Conservation (phyloP, 1,140 invertebrate species). For the Drosophila kepulauana region DNA sequence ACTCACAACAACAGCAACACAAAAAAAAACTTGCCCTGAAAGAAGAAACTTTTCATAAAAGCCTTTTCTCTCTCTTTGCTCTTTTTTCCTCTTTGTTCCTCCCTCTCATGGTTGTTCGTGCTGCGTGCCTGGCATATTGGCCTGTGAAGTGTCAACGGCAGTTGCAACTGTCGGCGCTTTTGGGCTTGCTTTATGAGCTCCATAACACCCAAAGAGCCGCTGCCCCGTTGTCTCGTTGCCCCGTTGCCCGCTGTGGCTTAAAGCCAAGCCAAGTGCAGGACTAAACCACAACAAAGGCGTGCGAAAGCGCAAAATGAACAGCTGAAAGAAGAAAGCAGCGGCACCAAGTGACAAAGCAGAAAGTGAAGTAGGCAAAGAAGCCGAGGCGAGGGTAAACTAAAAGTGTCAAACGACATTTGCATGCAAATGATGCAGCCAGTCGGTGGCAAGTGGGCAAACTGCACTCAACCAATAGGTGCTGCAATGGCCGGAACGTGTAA, state of each 20-base stretch:
- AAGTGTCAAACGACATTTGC: slow-evolving; percentile 79
- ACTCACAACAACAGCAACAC: no score
- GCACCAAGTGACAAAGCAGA: slow-evolving; percentile 24
- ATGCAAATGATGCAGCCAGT: slow-evolving; percentile 79
- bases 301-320: slow-evolving; percentile 74
- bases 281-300: slow-evolving; percentile 78
- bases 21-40: slow-evolving; percentile 48
- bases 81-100: background rate
- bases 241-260: slow-evolving; percentile 39
- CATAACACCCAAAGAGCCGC: background rate
- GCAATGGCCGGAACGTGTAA: slow-evolving; percentile 36
- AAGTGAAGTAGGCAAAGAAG: background rate
- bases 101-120: slow-evolving; percentile 12
- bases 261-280: slow-evolving; percentile 65
- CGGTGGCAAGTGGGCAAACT: slow-evolving; percentile 10
- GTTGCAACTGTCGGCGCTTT: slow-evolving; percentile 64
- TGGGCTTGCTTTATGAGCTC: slow-evolving; percentile 70
- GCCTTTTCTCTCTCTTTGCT: slow-evolving; percentile 2
- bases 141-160: slow-evolving; percentile 78
- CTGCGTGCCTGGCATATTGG: slow-evolving; percentile 74
- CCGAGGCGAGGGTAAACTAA: slow-evolving; percentile 30
- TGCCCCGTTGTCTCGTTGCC: background rate
- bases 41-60: slow-evolving; percentile 73
- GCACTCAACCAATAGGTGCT: slow-evolving; percentile 30
- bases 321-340: slow-evolving; percentile 31